Base-by-base conservation (phyloP, 30 jellyfish, hydroid and myxozoan genomes). In the Chrysaora quinquecirrha region DNA sequence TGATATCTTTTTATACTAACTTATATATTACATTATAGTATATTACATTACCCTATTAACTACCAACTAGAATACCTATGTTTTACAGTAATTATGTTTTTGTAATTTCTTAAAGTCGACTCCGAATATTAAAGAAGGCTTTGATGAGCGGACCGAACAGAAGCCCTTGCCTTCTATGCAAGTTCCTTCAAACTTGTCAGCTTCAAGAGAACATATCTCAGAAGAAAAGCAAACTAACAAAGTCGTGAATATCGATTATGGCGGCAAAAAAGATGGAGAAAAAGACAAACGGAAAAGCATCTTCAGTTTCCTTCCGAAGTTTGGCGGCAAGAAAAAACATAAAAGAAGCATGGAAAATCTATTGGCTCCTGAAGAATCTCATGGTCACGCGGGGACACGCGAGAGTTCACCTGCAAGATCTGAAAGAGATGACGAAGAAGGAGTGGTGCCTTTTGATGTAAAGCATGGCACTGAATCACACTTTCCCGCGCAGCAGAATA, bases 311-410 rank as follows among this genome's bases (percentile, higher is more conserved):
- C 43, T 68, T 34, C 34, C 92, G n/a, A 82, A 82, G 47, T 61
- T 82, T 19, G 92, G 92, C 14, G 84, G 84, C 3, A 82, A 69
- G 58, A 82, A 82, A 73, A 82, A 82, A 65, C 92, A 82, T 30
- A 82, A 35, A 65, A 71, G 61, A 58, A 82, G 92, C 61, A 82
- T 70, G 83, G 92, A 82, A 48, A 82, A 82, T 71, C 64, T 82
- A 16, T 38, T 69, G 28, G 92, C 74, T 2, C 73, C 73, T 1
- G 92, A 82, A 23, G 83, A 46, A 29, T 52, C 20, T 0, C 48
- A 29, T 1, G 80, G 34, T 24, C 50, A 69, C 31, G 71, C 87
- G 35, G 47, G 31, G 46, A 70, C 3, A 21, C 58, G 33, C 43
- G 47, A 6, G 11, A 56, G n/a, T 24, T 48, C 56, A 24, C 75